A percentile compares a stretch with the other conserved stretches of the same genome.
Evolutionary conservation across 1,140 invertebrate genomes (phyloP).

Genomic region (Fopius arisanus): DNA sequence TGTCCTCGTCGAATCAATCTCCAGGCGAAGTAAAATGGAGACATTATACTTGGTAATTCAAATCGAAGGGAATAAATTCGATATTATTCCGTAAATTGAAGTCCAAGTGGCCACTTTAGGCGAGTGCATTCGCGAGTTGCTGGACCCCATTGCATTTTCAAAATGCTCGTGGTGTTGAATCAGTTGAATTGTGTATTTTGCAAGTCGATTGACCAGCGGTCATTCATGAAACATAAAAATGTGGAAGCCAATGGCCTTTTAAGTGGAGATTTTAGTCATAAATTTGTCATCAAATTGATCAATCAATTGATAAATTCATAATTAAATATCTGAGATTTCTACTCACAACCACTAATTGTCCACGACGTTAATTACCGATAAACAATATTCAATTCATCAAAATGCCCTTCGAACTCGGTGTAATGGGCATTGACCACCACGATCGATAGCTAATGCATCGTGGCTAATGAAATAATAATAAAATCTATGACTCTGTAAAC

Average conservation of each 20-base stretch:
- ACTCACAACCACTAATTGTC: background rate
- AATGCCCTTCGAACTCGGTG: background rate
- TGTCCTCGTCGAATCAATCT: background rate
- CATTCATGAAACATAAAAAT: no score
- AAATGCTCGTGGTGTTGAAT: background rate
- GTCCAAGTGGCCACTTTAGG: background rate
- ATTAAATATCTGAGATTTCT: background rate
- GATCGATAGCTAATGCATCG: background rate
- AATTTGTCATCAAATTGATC: no score
- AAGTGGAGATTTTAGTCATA: no score
- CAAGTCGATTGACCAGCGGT: no score
- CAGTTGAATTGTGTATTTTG: no score
- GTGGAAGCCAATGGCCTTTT: no score
- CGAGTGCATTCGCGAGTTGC: background rate
- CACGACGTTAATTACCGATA: background rate
- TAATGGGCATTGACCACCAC: background rate
- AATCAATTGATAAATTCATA: background rate
- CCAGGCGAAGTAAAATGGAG: background rate
- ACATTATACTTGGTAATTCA: background rate
- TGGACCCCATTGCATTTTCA: background rate
- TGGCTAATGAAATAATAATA: background rate
- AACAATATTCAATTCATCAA: background rate
- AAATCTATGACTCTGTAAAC: background rate
- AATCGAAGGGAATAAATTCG: background rate
- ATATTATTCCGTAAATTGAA: background rate